Evolutionary conservation across 2,113 vertebrate genomes (phyloP).

Genomic region (Rousettus leschenaultii): DNA sequence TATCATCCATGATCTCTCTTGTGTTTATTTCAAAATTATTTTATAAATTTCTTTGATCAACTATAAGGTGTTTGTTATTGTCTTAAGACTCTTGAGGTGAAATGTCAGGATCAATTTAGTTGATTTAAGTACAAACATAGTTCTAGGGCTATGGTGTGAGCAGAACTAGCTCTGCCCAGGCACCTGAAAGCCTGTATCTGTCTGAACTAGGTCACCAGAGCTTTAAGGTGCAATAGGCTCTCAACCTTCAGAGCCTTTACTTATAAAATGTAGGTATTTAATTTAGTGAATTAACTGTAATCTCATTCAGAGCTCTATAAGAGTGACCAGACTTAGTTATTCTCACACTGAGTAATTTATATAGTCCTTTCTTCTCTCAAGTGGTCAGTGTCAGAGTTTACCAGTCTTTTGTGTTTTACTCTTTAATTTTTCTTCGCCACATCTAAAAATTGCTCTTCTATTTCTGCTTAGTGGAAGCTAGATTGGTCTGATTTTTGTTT

Average conservation of each 20-base stretch:
- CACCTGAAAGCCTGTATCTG: background rate
- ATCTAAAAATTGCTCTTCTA: background rate
- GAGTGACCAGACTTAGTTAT: background rate
- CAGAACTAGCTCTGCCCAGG: background rate
- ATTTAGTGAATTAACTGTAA: background rate
- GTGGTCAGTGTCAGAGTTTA: background rate
- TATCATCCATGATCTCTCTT: background rate
- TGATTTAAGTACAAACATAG: background rate
- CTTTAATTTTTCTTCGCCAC: background rate
- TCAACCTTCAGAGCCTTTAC: background rate
- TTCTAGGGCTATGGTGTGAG: background rate
- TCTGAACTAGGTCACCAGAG: too few relatives aligned
- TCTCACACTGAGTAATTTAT: background rate
- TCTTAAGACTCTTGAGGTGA: background rate
- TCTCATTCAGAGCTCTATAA: background rate
- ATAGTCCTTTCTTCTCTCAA: background rate
- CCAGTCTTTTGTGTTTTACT: background rate
- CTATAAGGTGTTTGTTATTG: background rate
- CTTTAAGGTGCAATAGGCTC: background rate
- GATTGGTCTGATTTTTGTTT: background rate
- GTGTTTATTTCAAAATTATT: background rate
- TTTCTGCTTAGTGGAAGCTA: background rate
- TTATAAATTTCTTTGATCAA: background rate
- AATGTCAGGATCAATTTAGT: background rate
- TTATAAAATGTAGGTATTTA: background rate